A percentile compares a stretch with the other conserved stretches of the same genome.
phyloP scores from a whole-genome alignment of 2,113 vertebrate genomes.

The Mustelus asterias region DNA sequence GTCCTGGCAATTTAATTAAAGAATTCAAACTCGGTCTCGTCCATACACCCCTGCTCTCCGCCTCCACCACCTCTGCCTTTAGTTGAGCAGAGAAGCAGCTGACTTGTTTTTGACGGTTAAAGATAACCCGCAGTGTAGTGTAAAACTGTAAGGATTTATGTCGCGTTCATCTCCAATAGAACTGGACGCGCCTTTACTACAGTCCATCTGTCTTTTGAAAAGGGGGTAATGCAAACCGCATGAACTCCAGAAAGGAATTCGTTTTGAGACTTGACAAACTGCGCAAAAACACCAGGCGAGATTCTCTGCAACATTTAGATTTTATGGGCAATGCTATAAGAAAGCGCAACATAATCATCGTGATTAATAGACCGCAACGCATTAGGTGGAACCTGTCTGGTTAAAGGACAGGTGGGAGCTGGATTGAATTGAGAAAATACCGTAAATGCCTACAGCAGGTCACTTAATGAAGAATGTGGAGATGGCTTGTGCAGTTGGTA shows the following conservation, averaged over 20 bases:
- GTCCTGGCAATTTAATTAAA: neutral
- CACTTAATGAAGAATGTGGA: neutral
- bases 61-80: neutral
- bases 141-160: neutral
- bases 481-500: neutral
- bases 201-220: constrained; percentile 9
- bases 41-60: no score
- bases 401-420: neutral
- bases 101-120: neutral
- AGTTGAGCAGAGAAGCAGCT: neutral
- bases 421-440: neutral
- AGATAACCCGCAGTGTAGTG: neutral
- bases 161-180: neutral
- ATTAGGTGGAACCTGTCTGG: neutral
- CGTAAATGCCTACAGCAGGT: no score
- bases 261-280: neutral
- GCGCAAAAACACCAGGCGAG: neutral
- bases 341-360: neutral
- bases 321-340: neutral
- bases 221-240: neutral
- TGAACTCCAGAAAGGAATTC: constrained; percentile 6
- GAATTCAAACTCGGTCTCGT: neutral
- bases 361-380: neutral
- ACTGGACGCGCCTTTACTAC: neutral
- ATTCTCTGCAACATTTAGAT: neutral